Evolutionary conservation across 2,888 invertebrate genomes (phyloP), one percentile per base, ranked within the genome.

Genomic region (Polydrusus tereticollis): DNA sequence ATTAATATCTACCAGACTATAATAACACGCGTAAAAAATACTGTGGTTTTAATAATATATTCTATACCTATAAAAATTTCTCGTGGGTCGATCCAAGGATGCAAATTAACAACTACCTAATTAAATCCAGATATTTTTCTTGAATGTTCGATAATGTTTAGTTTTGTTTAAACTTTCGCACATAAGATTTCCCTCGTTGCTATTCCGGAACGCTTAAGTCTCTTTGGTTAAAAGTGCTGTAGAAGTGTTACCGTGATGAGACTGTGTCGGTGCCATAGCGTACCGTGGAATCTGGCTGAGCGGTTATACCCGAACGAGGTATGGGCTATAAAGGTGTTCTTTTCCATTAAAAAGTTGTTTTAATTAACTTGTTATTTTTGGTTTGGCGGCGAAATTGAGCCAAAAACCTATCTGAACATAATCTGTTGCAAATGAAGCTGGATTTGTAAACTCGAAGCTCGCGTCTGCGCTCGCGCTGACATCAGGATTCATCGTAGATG

Each of bases 61-160:
- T 41, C 50, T 14, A 47, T 47, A 23, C 20, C 10, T 47, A n/a
- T 6, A 21, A 52, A 14, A 26, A 26, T 52, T 23, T 26, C 14
- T 65, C 41, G 71, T 66, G 66, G 71, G 71, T 16, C 4, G 66
- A 20, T 43, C 21, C 71, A 66, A 60, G 71, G 66, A 64, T 70
- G 47, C 16, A 41, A 29, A 65, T 65, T 69, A 45, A 41, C 63
- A 57, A 63, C 18, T 63, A 16, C 63, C 63, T 63, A 58, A 59
- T 59, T 59, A 50, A 38, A 59, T 16, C n/a, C n/a, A n/a, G n/a
- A 33, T 29, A 45, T 57, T 45, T 55, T 55, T 18, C n/a, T 29
- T 63, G 63, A 65, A 50, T 59, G 50, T 43, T 70, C 41, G 29
- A 58, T n/a, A 52, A 50, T 45, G 12, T 33, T 55, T 26, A 26